Evolutionary conservation across 2,113 vertebrate species (phyloP).

Genomic region (Oryzias celebensis): DNA sequence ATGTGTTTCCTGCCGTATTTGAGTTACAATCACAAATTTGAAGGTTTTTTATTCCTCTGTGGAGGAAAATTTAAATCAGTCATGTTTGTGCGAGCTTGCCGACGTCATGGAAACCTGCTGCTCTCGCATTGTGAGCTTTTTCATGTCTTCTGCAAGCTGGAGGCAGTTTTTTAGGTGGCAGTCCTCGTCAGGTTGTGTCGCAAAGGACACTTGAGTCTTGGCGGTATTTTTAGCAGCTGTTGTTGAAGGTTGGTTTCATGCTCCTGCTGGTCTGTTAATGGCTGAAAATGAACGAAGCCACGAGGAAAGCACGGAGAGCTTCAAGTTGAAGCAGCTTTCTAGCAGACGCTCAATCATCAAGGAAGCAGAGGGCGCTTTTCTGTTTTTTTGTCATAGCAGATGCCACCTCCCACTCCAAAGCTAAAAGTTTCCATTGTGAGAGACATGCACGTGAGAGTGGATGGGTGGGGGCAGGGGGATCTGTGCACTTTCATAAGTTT

Average conservation of each 20-base stretch:
- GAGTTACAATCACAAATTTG: background rate
- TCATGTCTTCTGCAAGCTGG: slow-evolving; percentile 27
- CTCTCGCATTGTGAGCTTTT: slow-evolving; percentile 7
- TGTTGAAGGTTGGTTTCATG: slow-evolving; percentile 51
- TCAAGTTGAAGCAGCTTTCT: slow-evolving; percentile 55
- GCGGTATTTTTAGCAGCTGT: slow-evolving; percentile 74
- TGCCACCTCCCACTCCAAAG: slow-evolving; percentile 69
- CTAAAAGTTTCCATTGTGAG: slow-evolving; percentile 84
- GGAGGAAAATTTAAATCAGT: too few species aligned
- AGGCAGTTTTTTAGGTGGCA: slow-evolving; percentile 21
- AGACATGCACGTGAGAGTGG: slow-evolving; percentile 67
- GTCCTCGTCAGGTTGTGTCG: slow-evolving; percentile 45
- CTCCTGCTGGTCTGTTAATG: slow-evolving; percentile 26
- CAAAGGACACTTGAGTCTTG: slow-evolving; percentile 55
- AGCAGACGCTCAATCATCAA: slow-evolving; percentile 69
- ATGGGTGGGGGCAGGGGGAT: slow-evolving; percentile 50
- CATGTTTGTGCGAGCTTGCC: too few species aligned
- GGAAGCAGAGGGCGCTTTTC: slow-evolving; percentile 57
- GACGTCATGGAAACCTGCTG: slow-evolving; percentile 1
- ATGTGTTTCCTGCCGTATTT: background rate
- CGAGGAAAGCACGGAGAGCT: slow-evolving; percentile 30
- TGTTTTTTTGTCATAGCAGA: slow-evolving; percentile 26
- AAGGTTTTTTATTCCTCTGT: slow-evolving; percentile 19
- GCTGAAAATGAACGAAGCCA: slow-evolving; percentile 30
- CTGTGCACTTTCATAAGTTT: slow-evolving; percentile 60